Evolutionary conservation across 1,140 invertebrate genomes (phyloP).

Genomic region (Ceratitis capitata): DNA sequence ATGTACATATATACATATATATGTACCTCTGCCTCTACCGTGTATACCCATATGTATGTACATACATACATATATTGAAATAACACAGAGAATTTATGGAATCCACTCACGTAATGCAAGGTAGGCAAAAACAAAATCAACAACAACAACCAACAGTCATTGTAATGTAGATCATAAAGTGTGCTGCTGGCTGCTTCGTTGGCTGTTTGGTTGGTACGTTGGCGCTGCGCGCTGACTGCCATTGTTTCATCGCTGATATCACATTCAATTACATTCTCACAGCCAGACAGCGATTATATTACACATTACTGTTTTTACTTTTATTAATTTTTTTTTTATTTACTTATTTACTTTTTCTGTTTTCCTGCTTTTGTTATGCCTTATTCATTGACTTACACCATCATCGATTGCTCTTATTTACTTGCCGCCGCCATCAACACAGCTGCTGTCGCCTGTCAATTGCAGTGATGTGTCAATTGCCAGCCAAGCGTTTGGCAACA

Average conservation of each 20-base stretch:
- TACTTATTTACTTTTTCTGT: no score
- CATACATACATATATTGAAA: no score
- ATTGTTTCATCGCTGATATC: neutral
- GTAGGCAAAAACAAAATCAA: neutral
- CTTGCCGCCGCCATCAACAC: conserved; percentile 7
- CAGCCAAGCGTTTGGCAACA: neutral
- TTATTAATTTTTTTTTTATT: neutral
- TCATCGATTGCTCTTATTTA: conserved; percentile 20
- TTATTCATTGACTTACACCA: neutral
- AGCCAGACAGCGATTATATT: neutral
- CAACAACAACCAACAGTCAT: neutral
- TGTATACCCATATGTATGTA: no score
- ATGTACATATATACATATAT: no score
- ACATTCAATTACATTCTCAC: neutral
- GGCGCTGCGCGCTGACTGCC: neutral
- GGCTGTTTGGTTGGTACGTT: neutral
- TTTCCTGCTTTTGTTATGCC: neutral
- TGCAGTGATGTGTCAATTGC: conserved; percentile 19
- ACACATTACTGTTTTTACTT: neutral
- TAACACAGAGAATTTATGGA: conserved; percentile 15
- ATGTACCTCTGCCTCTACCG: no score
- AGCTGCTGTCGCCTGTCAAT: conserved; percentile 34
- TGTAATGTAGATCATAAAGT: neutral
- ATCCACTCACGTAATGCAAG: conserved; percentile 15
- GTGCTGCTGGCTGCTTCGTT: neutral